Base-by-base conservation (phyloP, 2,797 vertebrate genomes). In the Bradypodion ventrale region DNA sequence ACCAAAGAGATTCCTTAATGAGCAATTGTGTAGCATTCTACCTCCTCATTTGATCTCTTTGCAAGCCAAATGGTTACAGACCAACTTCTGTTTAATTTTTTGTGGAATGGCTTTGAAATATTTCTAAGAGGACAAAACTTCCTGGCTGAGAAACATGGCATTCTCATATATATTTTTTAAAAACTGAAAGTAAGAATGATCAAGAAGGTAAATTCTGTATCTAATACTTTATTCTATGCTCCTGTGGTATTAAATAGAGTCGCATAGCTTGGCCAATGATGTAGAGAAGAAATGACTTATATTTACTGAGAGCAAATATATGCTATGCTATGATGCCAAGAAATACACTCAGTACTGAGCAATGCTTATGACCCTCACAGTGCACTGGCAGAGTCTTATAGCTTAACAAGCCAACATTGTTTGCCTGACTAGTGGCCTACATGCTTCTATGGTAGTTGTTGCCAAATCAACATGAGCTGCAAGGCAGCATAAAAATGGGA, bases 281-380 rank as follows among this genome's bases (percentile, higher is more conserved):
- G 86, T 76, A 78, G 80, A 83, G 90, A 92, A 94, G 90, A 93
- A 84, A 84, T 72, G 62, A 87, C 87, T 89, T 87, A 92, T 92
- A 87, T 86, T 90, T 85, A 59, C 15, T 13, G 81, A 83, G 52
- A 83, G 29, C 21, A 83, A 21, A 23, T n/a, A n/a, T n/a, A 27
- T 70, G 21, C n/a, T 87, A 83, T 72, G 84, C 91, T 80, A 68
- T 65, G 52, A 83, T 89, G 82, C 70, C 85, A 82, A 81, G 35
- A 86, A 83, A 88, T 63, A 90, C 79, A 32, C 60, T 88, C 0
- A 0, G 0, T 35, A 68, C 83, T 85, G 68, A 68, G 84, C 82
- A 84, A 89, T 78, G 81, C 49, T 7, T 76, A 46, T 12, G 3
- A 42, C 29, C 42, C 65, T 60, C 66, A 35, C 23, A n/a, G 42